A percentile compares a stretch with the other conserved stretches of the same genome.
These are phyloP conservation scores for Toxonevra muliebris DNA, from an alignment of 2,888 invertebrate genomes.

Conservation along the genomic window DNA sequence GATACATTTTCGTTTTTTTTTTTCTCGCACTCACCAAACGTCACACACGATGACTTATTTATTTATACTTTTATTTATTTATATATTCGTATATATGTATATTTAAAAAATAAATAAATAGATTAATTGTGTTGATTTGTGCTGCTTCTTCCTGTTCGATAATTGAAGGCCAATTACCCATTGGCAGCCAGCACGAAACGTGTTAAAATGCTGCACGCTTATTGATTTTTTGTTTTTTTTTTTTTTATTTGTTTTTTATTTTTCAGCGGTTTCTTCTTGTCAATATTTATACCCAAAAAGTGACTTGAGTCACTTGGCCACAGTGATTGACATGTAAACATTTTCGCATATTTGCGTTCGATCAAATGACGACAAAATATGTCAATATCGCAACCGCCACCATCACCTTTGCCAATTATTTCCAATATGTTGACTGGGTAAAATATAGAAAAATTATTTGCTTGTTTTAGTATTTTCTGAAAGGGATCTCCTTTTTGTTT, in stretches of 20 bases:
- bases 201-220: neutral
- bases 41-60: neutral
- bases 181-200: neutral
- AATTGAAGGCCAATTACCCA: constrained; percentile 7
- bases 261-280: neutral
- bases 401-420: no score
- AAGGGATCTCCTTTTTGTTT: no score
- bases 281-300: constrained; percentile 7
- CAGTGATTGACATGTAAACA: no score
- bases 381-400: no score
- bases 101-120: neutral
- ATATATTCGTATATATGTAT: neutral
- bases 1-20: no score
- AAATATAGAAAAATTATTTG: no score
- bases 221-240: neutral
- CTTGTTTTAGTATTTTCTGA: no score
- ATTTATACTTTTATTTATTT: neutral
- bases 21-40: no score
- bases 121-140: no score
- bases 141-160: constrained; percentile 3
- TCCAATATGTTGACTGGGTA: no score
- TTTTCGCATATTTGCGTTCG: no score
- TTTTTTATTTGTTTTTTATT: neutral
- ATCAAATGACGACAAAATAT: no score
- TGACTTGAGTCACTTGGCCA: neutral